Percentiles rank a stretch among this genome's conserved stretches.
Evolutionary conservation across 2,113 vertebrate genomes (phyloP).

Genomic region (Erpornis zantholeuca): DNA sequence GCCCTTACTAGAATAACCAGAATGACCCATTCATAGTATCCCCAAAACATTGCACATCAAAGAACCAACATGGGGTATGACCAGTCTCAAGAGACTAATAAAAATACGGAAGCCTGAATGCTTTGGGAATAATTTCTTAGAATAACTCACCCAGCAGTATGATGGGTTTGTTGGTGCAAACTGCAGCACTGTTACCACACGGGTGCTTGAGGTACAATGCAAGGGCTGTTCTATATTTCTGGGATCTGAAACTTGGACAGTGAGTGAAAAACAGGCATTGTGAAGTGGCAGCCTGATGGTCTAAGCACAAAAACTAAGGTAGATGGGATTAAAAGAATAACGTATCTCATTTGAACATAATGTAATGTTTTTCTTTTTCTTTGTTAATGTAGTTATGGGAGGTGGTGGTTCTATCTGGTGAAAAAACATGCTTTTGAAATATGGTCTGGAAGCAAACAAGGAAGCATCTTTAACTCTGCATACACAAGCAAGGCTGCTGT

Average conservation of each 20-base stretch:
- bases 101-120: not conserved
- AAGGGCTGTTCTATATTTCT: not conserved
- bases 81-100: not conserved
- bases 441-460: not conserved
- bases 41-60: not conserved
- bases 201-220: not conserved
- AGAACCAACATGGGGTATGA: not conserved
- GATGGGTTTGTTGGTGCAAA: not conserved
- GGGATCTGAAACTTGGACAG: not conserved
- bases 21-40: not conserved
- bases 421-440: not conserved
- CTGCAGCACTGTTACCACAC: not conserved
- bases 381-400: not conserved
- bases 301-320: not conserved
- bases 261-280: not conserved
- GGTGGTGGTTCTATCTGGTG: not conserved
- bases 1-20: not conserved
- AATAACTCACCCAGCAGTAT: not conserved
- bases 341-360: not conserved
- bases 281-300: not conserved
- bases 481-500: not conserved
- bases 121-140: not conserved
- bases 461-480: not conserved
- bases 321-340: not conserved
- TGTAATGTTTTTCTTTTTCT: not conserved